These are phyloP conservation scores for Drosophila maculinotata DNA, from an alignment of 2,888 invertebrate species.

Conservation along the genomic window DNA sequence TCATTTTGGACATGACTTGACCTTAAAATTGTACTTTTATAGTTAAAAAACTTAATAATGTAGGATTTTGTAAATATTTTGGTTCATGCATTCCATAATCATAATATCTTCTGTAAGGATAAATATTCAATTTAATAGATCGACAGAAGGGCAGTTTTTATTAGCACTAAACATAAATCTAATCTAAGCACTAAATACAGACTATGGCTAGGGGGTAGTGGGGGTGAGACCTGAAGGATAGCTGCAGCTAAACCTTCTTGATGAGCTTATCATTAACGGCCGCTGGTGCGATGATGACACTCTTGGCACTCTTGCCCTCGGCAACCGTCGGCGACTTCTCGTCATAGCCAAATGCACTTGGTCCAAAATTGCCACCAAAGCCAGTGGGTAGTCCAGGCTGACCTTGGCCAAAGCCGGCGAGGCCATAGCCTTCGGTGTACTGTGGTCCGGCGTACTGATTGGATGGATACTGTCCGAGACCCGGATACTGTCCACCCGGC, in stretches of 20 bases:
- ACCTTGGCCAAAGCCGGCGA: conserved; percentile 51
- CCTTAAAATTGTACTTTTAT: no score
- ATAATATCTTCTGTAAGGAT: no score
- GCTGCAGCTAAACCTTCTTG: conserved; percentile 57
- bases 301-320: conserved; percentile 75
- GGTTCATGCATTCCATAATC: no score
- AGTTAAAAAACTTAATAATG: no score
- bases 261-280: conserved; percentile 71
- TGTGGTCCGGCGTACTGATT: conserved; percentile 60
- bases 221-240: not conserved
- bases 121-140: no score
- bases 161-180: conserved; percentile 43
- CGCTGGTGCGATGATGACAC: conserved; percentile 32
- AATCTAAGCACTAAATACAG: conserved; percentile 49
- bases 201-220: conserved; percentile 12
- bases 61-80: no score
- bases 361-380: conserved; percentile 42
- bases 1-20: no score
- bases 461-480: conserved; percentile 56
- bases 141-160: conserved; percentile 29
- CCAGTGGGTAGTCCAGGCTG: conserved; percentile 48
- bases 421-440: conserved; percentile 80
- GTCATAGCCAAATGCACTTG: conserved; percentile 62
- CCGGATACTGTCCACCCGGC: conserved; percentile 55
- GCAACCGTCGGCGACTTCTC: conserved; percentile 55